phyloP scores from a whole-genome alignment of 2,113 vertebrate genomes.

The Colistium nudipinnis region DNA sequence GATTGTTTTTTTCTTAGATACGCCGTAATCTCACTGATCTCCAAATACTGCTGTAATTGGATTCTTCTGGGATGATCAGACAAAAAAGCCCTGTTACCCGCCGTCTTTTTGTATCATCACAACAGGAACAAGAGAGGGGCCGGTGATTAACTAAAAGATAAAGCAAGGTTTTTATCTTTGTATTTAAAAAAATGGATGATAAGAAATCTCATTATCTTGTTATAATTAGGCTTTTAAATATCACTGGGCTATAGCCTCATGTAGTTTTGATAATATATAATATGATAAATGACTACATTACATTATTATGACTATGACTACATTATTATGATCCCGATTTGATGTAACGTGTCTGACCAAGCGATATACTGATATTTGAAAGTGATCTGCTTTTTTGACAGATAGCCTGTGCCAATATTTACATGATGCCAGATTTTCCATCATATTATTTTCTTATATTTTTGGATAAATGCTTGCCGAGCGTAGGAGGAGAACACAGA shows the following conservation, averaged over 20 bases:
- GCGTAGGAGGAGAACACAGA: too few relatives aligned
- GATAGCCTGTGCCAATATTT: too few relatives aligned
- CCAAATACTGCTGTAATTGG: slow-evolving; percentile 80
- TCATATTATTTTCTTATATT: too few relatives aligned
- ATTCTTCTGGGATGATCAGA: slow-evolving; percentile 80
- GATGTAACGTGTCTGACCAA: neutral
- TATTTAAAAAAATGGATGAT: slow-evolving; percentile 32
- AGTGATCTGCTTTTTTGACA: too few relatives aligned
- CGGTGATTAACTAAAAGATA: slow-evolving; percentile 43
- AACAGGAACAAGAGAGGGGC: slow-evolving; percentile 26
- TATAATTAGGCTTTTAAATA: slow-evolving; percentile 27
- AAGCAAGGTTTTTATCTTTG: slow-evolving; percentile 39
- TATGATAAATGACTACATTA: neutral
- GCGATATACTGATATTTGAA: neutral
- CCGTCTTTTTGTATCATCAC: slow-evolving; percentile 69
- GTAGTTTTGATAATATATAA: neutral
- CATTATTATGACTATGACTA: too few relatives aligned
- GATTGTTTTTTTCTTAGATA: slow-evolving; percentile 85
- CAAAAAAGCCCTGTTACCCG: slow-evolving; percentile 65
- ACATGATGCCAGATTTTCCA: too few relatives aligned
- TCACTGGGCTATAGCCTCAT: neutral
- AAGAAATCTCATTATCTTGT: slow-evolving; percentile 28
- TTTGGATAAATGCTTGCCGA: too few relatives aligned
- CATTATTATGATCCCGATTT: neutral
- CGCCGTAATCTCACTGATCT: slow-evolving; percentile 81